phyloP scores from a whole-genome alignment of 2,113 vertebrate genomes.

The Cynocephalus volans region DNA sequence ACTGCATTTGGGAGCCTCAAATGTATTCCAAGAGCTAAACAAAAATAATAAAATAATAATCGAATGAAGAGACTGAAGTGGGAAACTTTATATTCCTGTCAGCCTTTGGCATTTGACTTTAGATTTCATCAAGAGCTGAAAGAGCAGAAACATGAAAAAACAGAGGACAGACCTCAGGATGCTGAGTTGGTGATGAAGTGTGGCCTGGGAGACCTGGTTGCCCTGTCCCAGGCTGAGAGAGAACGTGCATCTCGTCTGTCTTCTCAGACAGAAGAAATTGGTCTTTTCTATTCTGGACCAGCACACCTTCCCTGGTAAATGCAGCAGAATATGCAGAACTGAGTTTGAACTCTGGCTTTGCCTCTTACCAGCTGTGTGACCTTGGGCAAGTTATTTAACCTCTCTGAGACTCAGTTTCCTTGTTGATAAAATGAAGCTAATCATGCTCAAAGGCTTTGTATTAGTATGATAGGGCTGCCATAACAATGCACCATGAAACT shows the following conservation, averaged over 20 bases:
- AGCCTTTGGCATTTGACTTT: not conserved
- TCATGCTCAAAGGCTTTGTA: not conserved
- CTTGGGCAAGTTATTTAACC: not conserved
- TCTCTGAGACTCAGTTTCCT: not conserved
- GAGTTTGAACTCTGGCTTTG: not conserved
- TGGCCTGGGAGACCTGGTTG: not conserved
- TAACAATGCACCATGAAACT: not conserved
- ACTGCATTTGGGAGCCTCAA: not conserved
- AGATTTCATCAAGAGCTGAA: not conserved
- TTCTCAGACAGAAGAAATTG: not conserved
- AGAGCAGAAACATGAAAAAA: not conserved
- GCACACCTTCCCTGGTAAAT: not conserved
- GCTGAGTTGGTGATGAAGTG: not conserved
- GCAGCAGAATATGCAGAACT: not conserved
- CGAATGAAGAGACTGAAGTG: conserved; percentile 7
- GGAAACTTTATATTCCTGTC: conserved; percentile 51
- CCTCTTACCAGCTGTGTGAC: not conserved
- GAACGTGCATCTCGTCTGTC: not conserved
- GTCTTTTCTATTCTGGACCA: not conserved
- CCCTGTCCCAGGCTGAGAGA: not conserved
- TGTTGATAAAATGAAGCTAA: not conserved
- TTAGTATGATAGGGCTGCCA: not conserved
- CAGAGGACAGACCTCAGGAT: not conserved
- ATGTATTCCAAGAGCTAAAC: not conserved
- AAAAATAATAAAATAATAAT: conserved; percentile 34